Evolutionary conservation across 92 coral and sea anemone species (phyloP).

Genomic region (Umimayanthus kanabou): DNA sequence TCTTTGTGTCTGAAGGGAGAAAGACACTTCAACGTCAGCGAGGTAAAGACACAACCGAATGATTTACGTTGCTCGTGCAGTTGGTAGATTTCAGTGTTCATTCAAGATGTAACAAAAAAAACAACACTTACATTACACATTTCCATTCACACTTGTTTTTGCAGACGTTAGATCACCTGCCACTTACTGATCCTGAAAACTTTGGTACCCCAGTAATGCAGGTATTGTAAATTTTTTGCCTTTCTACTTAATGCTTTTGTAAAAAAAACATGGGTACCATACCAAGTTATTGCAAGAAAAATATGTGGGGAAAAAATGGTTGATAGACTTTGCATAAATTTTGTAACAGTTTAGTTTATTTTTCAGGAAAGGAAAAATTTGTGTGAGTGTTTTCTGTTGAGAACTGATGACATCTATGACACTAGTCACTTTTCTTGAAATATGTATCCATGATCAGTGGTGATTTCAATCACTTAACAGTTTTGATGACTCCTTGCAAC

Average conservation of each 20-base stretch:
- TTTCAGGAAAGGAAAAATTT: background rate
- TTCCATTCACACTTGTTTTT: slow-evolving; percentile 35
- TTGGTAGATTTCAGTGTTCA: background rate
- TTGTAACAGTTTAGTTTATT: background rate
- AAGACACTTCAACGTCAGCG: slow-evolving; percentile 96
- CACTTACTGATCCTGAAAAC: slow-evolving; percentile 97
- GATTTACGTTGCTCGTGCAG: background rate
- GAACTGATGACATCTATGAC: no score
- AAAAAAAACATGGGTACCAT: background rate
- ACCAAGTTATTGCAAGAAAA: background rate
- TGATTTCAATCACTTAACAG: no score
- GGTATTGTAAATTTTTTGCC: slow-evolving; percentile 52
- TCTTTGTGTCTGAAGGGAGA: slow-evolving; percentile 95
- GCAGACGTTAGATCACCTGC: slow-evolving; percentile 96
- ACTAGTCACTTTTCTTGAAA: no score
- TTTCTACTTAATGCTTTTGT: background rate
- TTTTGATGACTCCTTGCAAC: no score
- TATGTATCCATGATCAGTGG: no score
- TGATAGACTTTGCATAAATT: background rate
- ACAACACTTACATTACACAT: background rate
- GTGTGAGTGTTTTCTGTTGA: no score
- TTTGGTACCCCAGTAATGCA: slow-evolving; percentile 99
- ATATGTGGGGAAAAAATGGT: background rate
- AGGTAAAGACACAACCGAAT: slow-evolving; percentile 59
- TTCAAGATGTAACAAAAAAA: background rate